Percentiles rank a stretch among this genome's conserved stretches.
phyloP scores from a whole-genome alignment of 2,797 vertebrate genomes.

The Cirrhinus molitorella region DNA sequence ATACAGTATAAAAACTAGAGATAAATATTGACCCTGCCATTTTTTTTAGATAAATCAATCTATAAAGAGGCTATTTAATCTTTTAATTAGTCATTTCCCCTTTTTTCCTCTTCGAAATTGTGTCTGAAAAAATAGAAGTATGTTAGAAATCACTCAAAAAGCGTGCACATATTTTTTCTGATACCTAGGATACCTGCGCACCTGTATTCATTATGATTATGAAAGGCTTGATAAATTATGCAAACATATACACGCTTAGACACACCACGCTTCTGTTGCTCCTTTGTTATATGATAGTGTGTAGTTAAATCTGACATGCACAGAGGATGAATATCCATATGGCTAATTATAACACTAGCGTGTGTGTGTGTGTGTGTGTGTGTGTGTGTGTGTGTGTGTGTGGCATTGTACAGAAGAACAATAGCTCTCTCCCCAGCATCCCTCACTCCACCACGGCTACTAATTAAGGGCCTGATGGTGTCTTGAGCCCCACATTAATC shows the following conservation, averaged over 20 bases:
- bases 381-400: not conserved
- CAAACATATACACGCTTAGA: constrained; percentile 15
- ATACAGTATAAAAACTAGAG: not conserved
- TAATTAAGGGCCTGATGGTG: constrained; percentile 60
- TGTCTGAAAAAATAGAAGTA: not conserved
- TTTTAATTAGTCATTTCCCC: not conserved
- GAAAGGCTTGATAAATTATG: not conserved
- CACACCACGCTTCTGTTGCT: constrained; percentile 70
- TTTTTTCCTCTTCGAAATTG: not conserved
- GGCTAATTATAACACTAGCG: constrained; percentile 74
- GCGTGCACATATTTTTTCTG: not conserved
- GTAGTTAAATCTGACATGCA: constrained; percentile 67
- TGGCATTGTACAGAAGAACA: constrained; percentile 46
- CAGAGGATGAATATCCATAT: constrained; percentile 77
- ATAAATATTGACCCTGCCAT: not conserved
- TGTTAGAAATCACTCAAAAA: not conserved
- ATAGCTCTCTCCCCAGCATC: constrained; percentile 47
- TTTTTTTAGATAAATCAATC: not conserved
- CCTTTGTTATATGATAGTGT: constrained; percentile 74
- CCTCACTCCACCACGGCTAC: constrained; percentile 23
- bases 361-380: constrained; percentile 11
- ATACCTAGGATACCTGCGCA: constrained; percentile 22
- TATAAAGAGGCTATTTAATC: not conserved
- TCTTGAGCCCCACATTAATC: constrained; percentile 59
- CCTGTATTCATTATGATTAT: constrained; percentile 30